These are phyloP conservation scores for Echinometra lucunter DNA, from an alignment of 53 echinoderm and acorn worm genomes.

Conservation along the genomic window DNA sequence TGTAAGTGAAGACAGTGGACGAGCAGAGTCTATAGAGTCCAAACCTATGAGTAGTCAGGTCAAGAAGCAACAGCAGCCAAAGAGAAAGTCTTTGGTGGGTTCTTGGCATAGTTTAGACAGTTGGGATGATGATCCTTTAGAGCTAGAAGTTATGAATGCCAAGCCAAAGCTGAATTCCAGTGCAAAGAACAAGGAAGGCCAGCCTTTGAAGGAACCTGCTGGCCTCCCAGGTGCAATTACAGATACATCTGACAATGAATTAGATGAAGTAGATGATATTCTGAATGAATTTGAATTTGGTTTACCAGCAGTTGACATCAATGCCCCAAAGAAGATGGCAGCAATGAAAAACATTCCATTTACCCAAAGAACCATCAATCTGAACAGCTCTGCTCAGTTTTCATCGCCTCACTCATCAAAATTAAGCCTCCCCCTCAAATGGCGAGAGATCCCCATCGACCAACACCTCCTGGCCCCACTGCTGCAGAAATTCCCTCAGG, in stretches of 20 bases:
- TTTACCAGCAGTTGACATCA: slow-evolving; percentile 80
- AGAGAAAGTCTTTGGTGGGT: slow-evolving; percentile 75
- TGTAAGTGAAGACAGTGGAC: slow-evolving; percentile 90
- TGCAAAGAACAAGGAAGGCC: slow-evolving; percentile 9
- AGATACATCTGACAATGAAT: slow-evolving; percentile 75
- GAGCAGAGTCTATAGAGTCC: slow-evolving; percentile 82
- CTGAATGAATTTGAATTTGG: slow-evolving; percentile 90
- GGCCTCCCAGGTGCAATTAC: slow-evolving; percentile 59
- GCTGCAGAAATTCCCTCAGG: slow-evolving; percentile 80
- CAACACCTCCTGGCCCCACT: slow-evolving; percentile 70
- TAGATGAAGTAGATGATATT: slow-evolving; percentile 74
- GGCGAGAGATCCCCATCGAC: slow-evolving; percentile 95
- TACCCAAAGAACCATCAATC: slow-evolving; percentile 74
- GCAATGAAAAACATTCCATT: slow-evolving; percentile 57
- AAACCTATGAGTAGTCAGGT: slow-evolving; percentile 71
- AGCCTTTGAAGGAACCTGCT: slow-evolving; percentile 4
- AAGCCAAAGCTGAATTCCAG: slow-evolving; percentile 69
- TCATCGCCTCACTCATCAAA: slow-evolving; percentile 91
- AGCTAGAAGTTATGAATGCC: slow-evolving; percentile 74
- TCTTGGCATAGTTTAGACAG: slow-evolving; percentile 93
- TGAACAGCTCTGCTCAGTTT: slow-evolving; percentile 88
- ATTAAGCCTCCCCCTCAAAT: slow-evolving; percentile 94
- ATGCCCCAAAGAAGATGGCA: slow-evolving; percentile 54
- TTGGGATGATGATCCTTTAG: slow-evolving; percentile 88
- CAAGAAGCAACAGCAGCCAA: slow-evolving; percentile 63